These are phyloP conservation scores for Celastrina argiolus DNA, from an alignment of 2,888 invertebrate species.

Conservation along the genomic window DNA sequence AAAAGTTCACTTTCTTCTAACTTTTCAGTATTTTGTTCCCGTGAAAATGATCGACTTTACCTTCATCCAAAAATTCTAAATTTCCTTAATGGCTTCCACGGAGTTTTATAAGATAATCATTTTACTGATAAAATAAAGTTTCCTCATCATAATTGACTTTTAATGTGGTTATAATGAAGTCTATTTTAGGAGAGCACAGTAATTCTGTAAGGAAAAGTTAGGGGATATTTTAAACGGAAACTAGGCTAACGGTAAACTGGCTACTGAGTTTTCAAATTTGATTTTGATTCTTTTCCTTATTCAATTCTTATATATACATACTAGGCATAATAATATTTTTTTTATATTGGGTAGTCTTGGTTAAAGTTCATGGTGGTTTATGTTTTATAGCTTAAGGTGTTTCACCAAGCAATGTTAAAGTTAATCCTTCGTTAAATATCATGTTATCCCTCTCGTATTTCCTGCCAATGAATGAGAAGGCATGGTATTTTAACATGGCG, in stretches of 20 bases:
- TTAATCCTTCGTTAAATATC: no score
- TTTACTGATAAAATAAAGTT: constrained; percentile 18
- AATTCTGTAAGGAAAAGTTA: neutral
- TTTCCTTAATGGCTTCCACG: constrained; percentile 12
- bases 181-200: constrained; percentile 4
- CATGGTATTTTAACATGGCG: no score
- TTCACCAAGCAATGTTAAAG: no score
- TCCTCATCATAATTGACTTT: constrained; percentile 18
- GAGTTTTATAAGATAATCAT: constrained; percentile 14
- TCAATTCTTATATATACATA: no score
- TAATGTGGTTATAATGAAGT: constrained; percentile 18
- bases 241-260: neutral
- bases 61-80: constrained; percentile 2
- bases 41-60: neutral
- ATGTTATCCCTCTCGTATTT: no score
- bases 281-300: neutral
- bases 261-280: neutral
- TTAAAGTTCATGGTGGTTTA: no score
- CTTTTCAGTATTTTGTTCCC: neutral
- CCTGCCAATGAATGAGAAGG: no score
- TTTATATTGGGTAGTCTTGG: no score
- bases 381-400: no score
- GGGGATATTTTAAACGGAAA: neutral
- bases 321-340: no score
- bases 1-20: neutral